A percentile compares a stretch with the other conserved stretches of the same genome.
Conservation (phyloP, 2,888 invertebrate species). For the Apotomis betuletana region DNA sequence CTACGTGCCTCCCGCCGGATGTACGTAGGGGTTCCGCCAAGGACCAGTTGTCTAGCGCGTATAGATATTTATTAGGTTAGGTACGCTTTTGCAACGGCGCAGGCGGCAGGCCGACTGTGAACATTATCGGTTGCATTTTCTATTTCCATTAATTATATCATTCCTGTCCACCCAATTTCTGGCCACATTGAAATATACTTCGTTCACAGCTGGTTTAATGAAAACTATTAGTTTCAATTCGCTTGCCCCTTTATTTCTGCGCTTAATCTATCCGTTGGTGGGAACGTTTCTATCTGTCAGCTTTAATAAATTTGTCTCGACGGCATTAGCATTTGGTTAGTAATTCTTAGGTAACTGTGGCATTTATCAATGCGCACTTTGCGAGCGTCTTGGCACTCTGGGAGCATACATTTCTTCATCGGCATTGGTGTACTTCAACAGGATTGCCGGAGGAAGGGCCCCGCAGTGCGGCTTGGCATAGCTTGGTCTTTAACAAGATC, state of each 20-base stretch:
- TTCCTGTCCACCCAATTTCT: conserved; percentile 59
- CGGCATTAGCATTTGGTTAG: conserved; percentile 43
- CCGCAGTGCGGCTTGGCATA: conserved; percentile 86
- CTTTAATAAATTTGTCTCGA: conserved; percentile 60
- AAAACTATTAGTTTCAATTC: conserved; percentile 70
- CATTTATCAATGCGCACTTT: conserved; percentile 30
- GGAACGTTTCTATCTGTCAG: conserved; percentile 65
- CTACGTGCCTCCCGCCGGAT: conserved; percentile 77
- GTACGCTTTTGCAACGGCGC: conserved; percentile 74
- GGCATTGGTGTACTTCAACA: conserved; percentile 55
- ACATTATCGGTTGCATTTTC: conserved; percentile 77
- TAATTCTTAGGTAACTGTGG: conserved; percentile 34
- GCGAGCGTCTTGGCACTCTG: conserved; percentile 21
- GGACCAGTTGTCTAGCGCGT: conserved; percentile 69
- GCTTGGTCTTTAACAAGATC: conserved; percentile 93
- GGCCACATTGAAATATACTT: conserved; percentile 70
- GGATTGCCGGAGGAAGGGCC: conserved; percentile 79
- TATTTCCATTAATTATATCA: conserved; percentile 79
- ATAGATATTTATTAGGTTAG: conserved; percentile 59
- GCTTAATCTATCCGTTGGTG: conserved; percentile 59
- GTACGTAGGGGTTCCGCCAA: conserved; percentile 79
- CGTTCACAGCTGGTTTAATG: conserved; percentile 71
- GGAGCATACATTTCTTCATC: conserved; percentile 8
- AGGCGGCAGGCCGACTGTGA: conserved; percentile 74
- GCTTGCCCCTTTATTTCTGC: conserved; percentile 61